Evolutionary conservation across 2,797 vertebrate genomes (phyloP).

Genomic region (Sparidentex hasta): DNA sequence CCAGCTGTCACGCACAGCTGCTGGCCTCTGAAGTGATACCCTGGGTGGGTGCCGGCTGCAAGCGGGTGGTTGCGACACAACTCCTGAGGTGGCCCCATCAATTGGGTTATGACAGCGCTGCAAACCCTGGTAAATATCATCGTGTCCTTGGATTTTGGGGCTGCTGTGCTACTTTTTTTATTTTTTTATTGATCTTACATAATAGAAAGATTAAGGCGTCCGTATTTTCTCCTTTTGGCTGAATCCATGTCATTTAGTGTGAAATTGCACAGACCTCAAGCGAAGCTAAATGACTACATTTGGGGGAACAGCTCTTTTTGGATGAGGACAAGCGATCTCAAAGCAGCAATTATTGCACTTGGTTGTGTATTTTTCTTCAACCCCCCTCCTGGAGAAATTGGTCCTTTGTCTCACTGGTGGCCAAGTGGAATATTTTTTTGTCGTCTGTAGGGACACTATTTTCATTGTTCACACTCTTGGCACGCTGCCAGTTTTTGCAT

Average conservation of each 20-base stretch:
- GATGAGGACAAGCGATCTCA: constrained; percentile 20
- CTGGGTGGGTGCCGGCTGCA: constrained; percentile 57
- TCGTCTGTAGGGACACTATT: constrained; percentile 46
- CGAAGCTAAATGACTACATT: constrained; percentile 24
- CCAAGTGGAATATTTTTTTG: constrained; percentile 15
- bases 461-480: constrained; percentile 45
- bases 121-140: constrained; percentile 55
- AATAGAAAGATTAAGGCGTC: constrained; percentile 35
- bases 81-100: constrained; percentile 69
- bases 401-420: constrained; percentile 42
- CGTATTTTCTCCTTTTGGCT: constrained; percentile 27
- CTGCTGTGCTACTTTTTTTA: constrained; percentile 12
- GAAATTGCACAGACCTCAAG: constrained; percentile 30
- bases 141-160: constrained; percentile 44
- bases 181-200: constrained; percentile 47
- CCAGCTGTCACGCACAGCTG: constrained; percentile 80
- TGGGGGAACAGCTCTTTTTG: background rate
- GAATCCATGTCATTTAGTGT: constrained; percentile 43
- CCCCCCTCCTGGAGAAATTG: constrained; percentile 13
- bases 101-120: constrained; percentile 48
- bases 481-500: constrained; percentile 63
- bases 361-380: constrained; percentile 38
- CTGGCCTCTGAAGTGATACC: constrained; percentile 69
- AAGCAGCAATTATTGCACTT: constrained; percentile 46
- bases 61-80: constrained; percentile 53